phyloP scores from a whole-genome alignment of 1,140 invertebrate genomes.

The Dysdera silvatica region DNA sequence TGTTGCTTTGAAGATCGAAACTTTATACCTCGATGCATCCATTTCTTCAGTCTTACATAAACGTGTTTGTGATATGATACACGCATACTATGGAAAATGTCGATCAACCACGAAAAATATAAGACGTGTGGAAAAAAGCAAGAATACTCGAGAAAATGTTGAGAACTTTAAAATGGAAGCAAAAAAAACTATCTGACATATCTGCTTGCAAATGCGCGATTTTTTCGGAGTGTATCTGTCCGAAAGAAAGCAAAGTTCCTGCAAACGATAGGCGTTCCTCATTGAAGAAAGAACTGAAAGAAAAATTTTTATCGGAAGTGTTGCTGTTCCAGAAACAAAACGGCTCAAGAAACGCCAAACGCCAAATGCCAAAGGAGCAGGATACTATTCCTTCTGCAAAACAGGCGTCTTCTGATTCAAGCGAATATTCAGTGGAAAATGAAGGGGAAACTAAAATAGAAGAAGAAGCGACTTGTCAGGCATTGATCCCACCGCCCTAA shows the following conservation, averaged over 20 bases:
- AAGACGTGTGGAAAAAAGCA: background rate
- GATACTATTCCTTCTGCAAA: background rate
- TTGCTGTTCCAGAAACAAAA: slow-evolving; percentile 6
- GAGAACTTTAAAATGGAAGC: slow-evolving; percentile 9
- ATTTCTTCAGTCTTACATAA: slow-evolving; percentile 2
- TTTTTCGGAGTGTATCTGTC: slow-evolving; percentile 3
- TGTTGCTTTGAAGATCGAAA: slow-evolving; percentile 3
- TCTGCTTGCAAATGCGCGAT: slow-evolving; percentile 1
- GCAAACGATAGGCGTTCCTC: background rate
- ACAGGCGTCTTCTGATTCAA: background rate
- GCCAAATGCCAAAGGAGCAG: slow-evolving; percentile 1
- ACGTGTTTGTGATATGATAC: slow-evolving; percentile 5
- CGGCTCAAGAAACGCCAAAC: background rate
- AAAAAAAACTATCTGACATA: slow-evolving; percentile 8
- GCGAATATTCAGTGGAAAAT: background rate
- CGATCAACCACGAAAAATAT: background rate
- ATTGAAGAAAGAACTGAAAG: slow-evolving; percentile 1
- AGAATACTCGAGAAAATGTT: background rate
- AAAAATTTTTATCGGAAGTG: slow-evolving; percentile 5
- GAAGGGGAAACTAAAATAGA: background rate
- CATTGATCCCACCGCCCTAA: too few relatives aligned
- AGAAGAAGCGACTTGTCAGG: too few relatives aligned
- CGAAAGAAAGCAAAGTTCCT: slow-evolving; percentile 9
- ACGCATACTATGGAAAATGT: slow-evolving; percentile 1
- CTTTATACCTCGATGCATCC: slow-evolving; percentile 1